These are phyloP conservation scores for Anas capensis DNA, from an alignment of 2,797 vertebrate genomes.

Conservation along the genomic window DNA sequence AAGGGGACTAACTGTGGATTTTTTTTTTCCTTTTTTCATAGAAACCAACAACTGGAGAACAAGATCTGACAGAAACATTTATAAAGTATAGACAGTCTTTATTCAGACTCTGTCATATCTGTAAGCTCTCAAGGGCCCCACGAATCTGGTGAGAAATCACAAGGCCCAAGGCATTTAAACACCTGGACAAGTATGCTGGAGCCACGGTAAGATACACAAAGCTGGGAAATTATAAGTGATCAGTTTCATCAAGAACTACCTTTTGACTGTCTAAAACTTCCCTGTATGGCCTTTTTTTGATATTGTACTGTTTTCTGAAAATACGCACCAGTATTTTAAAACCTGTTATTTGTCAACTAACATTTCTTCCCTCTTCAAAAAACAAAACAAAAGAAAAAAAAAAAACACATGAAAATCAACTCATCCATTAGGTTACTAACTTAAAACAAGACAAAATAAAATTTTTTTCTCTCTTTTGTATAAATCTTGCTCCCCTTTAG, in stretches of 20 bases:
- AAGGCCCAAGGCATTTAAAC: no score
- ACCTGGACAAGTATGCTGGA: no score
- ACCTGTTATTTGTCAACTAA: not conserved
- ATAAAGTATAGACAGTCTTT: no score
- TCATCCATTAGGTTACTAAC: not conserved
- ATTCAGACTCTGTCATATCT: no score
- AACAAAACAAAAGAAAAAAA: no score
- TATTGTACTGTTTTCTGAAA: not conserved
- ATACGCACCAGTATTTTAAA: not conserved
- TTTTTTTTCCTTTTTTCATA: no score
- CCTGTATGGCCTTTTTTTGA: not conserved
- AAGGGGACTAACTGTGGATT: no score
- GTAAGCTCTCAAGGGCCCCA: no score
- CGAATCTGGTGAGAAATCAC: no score
- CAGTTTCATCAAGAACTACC: not conserved
- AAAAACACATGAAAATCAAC: not conserved
- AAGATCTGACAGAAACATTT: no score
- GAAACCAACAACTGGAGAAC: no score
- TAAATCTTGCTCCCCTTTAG: not conserved
- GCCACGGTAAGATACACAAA: no score
- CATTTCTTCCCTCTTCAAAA: not conserved
- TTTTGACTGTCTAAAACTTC: not conserved
- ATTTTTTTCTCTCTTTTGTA: not conserved
- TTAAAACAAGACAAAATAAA: not conserved
- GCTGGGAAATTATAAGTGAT: not conserved